Evolutionary conservation across 2,113 vertebrate species (phyloP).

Genomic region (Edolisoma coerulescens): DNA sequence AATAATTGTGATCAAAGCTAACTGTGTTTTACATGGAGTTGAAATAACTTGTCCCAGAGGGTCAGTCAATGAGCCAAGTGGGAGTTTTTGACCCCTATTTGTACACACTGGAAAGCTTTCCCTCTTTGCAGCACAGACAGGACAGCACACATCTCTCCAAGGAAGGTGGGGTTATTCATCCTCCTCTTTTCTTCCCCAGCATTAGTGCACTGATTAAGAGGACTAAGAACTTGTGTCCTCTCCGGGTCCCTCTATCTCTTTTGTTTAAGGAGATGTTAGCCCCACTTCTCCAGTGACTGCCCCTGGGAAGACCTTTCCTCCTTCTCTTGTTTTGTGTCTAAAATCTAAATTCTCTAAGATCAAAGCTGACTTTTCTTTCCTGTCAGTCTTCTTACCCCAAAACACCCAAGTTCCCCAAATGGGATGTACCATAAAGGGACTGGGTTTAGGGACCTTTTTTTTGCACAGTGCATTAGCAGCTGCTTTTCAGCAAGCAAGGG

Average conservation of each 20-base stretch:
- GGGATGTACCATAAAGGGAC: neutral
- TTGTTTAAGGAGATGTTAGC: neutral
- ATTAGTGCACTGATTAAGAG: neutral
- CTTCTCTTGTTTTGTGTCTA: neutral
- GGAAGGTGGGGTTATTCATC: neutral
- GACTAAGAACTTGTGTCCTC: neutral
- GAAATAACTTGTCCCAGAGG: neutral
- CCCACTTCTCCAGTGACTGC: neutral
- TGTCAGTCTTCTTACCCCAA: neutral
- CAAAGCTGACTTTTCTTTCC: neutral
- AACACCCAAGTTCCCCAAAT: neutral
- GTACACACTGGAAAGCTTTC: neutral
- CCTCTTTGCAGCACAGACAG: neutral
- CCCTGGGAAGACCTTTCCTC: neutral
- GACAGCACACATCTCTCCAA: neutral
- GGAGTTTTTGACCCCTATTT: rapidly evolving
- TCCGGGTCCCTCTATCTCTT: neutral
- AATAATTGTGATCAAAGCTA: neutral
- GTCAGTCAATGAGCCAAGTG: neutral
- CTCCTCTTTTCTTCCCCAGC: neutral
- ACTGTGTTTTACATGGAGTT: neutral
- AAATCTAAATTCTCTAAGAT: neutral
- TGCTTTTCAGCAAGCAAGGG: neutral
- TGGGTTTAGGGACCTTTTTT: neutral
- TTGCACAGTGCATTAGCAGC: neutral